Conservation (phyloP, 2,113 vertebrate genomes). For the Pelmatolapia mariae region DNA sequence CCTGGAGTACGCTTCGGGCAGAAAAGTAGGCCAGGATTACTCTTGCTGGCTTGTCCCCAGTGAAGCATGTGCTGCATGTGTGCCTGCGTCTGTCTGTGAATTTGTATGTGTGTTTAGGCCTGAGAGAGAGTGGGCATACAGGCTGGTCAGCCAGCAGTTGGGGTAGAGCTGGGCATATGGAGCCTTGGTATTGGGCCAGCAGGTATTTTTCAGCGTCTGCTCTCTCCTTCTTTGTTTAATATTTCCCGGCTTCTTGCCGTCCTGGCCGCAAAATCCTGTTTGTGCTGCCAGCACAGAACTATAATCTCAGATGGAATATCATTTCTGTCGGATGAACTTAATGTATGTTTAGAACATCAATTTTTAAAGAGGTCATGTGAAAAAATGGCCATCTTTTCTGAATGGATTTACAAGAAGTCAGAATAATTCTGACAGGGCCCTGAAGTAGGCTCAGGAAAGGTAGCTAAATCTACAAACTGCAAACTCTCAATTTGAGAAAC, state of each 20-base stretch:
- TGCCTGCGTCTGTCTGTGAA: slow-evolving; percentile 30
- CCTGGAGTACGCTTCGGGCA: slow-evolving; percentile 55
- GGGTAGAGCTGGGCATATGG: slow-evolving; percentile 68
- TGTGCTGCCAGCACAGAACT: slow-evolving; percentile 43
- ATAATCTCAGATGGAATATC: slow-evolving; percentile 21
- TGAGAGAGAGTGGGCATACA: slow-evolving; percentile 54
- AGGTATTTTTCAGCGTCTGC: slow-evolving; percentile 73
- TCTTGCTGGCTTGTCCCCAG: slow-evolving; percentile 75
- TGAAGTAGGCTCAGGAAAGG: background rate
- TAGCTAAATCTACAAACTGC: background rate
- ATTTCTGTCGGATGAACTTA: slow-evolving; percentile 18
- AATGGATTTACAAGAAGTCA: background rate
- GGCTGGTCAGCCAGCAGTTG: slow-evolving; percentile 64
- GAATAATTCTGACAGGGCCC: background rate
- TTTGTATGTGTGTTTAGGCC: slow-evolving; percentile 23
- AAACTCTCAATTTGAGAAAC: background rate
- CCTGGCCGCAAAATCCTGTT: slow-evolving; percentile 36
- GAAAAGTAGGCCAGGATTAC: slow-evolving; percentile 76
- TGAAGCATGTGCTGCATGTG: slow-evolving; percentile 68
- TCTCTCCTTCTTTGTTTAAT: slow-evolving; percentile 63
- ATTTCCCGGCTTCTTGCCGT: slow-evolving; percentile 45
- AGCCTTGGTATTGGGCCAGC: slow-evolving; percentile 68
- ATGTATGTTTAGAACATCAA: background rate
- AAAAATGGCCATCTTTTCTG: background rate
- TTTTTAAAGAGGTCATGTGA: background rate